Base-by-base conservation (phyloP, 1,140 invertebrate species). In the Geopemphigus sp. region DNA sequence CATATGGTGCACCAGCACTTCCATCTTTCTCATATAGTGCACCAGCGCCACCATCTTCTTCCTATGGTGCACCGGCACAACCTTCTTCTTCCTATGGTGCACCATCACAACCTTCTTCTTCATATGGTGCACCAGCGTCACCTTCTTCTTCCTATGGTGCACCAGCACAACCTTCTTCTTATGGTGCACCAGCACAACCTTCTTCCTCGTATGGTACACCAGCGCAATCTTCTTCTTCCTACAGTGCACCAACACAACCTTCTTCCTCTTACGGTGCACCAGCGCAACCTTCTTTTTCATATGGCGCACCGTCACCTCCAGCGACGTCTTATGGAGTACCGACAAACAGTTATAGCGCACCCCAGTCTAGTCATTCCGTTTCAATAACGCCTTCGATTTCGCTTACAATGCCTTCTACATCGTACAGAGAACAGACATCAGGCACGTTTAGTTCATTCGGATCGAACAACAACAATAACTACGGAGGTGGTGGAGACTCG, bases 1-100 rank as follows among this genome's bases (percentile, higher is more conserved):
- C 80, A 15, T 83, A 83, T 81, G 88, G 88, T 19, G 85, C 86
- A 1, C 89, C 83, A 80, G 81, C 81, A 68, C 81, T 63, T 56
- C 84, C 84, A 0, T 83, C 84, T 70, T 87, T 53, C 0, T 80
- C 81, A 14, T 82, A 82, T 47, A 80, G 80, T 0, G 22, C 73
- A 8, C 80, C 82, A 50, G 56, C 81, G n/a, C 59, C 14, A 5
- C 66, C 81, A 22, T 63, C 45, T 84, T 81, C 82, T 17, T 66
- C 82, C 64, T 86, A 86, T 61, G 85, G 86, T 1, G 84, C 85
- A 8, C 86, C 80, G 19, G 45, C 61, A 11, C 29, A 11, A 29
- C 81, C 83, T 57, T 80, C 81, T 1, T 50, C 73, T 4, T 82
- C 82, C 6, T 82, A 82, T 61, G 82, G 82, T 0, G 63, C 81